Evolutionary conservation across 92 coral and sea anemone genomes (phyloP).

Genomic region (Actinostola sp.): DNA sequence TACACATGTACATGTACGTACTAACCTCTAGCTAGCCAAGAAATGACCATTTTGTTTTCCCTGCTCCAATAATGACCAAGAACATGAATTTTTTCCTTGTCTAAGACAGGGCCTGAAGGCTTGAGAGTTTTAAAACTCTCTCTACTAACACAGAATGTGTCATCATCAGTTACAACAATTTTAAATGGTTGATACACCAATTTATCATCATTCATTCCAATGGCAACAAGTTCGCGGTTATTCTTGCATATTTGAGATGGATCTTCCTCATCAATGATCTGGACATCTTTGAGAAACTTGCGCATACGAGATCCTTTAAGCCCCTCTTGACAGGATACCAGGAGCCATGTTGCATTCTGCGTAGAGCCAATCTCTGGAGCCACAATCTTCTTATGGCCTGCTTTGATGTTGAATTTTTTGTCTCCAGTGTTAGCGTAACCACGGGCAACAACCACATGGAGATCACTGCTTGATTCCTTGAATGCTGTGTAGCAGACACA

Average conservation of each 20-base stretch:
- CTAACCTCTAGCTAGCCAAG: conserved; percentile 44
- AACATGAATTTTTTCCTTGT: conserved; percentile 38
- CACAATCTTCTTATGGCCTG: conserved; percentile 29
- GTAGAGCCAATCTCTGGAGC: conserved; percentile 32
- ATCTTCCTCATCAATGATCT: conserved; percentile 32
- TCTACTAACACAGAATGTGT: conserved; percentile 33
- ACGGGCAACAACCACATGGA: conserved; percentile 32
- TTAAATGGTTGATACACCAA: conserved; percentile 42
- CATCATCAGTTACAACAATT: conserved; percentile 33
- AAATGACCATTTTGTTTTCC: conserved; percentile 42
- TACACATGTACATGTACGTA: neutral
- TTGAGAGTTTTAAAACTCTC: conserved; percentile 38
- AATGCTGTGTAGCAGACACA: conserved; percentile 38
- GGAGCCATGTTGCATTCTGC: conserved; percentile 36
- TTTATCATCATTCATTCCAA: conserved; percentile 33
- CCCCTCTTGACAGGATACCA: conserved; percentile 38
- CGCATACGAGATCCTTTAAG: conserved; percentile 47
- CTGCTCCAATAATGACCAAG: conserved; percentile 50
- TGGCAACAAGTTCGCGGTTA: conserved; percentile 25
- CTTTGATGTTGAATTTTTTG: conserved; percentile 36
- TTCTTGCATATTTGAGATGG: conserved; percentile 41
- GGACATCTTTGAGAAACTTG: conserved; percentile 27
- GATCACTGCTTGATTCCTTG: conserved; percentile 23
- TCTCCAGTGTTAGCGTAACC: conserved; percentile 49
- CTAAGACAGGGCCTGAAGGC: conserved; percentile 44